Percentiles rank a stretch among this genome's conserved stretches.
These are phyloP conservation scores for Pelodytes ibericus DNA, from an alignment of 2,797 vertebrate species.

Conservation along the genomic window DNA sequence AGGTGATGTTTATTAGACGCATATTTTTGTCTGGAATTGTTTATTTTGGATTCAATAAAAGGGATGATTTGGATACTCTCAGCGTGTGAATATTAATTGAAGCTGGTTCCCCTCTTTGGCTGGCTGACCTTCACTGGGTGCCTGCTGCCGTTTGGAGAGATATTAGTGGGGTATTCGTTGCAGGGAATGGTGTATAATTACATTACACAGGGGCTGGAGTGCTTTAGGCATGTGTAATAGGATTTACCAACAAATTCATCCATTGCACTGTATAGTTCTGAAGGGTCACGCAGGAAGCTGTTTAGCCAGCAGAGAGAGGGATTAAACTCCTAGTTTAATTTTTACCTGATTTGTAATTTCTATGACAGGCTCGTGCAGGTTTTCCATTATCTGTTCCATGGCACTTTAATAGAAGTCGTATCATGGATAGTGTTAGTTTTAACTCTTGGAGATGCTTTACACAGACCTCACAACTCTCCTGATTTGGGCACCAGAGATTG, in stretches of 20 bases:
- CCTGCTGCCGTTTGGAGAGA: neutral
- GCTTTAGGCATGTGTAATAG: neutral
- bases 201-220: neutral
- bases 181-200: slow-evolving; percentile 21
- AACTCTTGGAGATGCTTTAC: too few species aligned
- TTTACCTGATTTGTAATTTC: neutral
- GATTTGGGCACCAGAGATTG: too few species aligned
- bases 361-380: neutral
- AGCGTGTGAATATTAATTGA: too few species aligned
- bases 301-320: neutral
- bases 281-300: neutral
- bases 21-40: too few species aligned
- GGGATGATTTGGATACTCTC: too few species aligned
- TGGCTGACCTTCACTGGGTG: neutral
- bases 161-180: slow-evolving; percentile 12
- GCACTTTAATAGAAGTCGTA: too few species aligned
- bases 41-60: too few species aligned
- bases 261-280: neutral
- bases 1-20: too few species aligned
- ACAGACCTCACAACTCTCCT: too few species aligned
- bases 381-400: neutral
- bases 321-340: neutral
- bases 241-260: slow-evolving; percentile 19
- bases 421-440: too few species aligned
- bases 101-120: neutral